Evolutionary conservation across 1,140 invertebrate genomes (phyloP).

Genomic region (Atta colombica): DNA sequence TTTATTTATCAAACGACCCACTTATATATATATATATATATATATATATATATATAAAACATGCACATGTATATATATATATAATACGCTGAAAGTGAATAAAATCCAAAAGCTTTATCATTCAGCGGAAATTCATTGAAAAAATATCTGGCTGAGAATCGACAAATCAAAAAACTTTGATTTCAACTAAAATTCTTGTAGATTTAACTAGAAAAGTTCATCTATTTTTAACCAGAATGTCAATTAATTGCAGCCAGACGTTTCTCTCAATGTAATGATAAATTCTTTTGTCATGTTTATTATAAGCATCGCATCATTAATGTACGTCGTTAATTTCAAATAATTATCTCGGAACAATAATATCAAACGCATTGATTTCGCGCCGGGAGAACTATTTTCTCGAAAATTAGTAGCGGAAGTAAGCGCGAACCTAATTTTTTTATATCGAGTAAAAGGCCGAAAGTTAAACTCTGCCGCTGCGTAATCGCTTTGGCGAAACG

Average conservation of each 20-base stretch:
- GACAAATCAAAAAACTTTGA: too few relatives aligned
- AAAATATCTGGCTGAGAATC: too few relatives aligned
- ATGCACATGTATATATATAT: too few relatives aligned
- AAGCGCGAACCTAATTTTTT: slow-evolving; percentile 46
- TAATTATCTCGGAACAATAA: slow-evolving; percentile 19
- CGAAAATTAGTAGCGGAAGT: slow-evolving; percentile 54
- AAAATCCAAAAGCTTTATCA: neutral
- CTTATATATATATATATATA: too few relatives aligned
- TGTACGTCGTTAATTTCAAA: neutral
- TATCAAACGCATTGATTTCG: slow-evolving; percentile 3
- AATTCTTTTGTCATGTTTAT: neutral
- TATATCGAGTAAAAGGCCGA: slow-evolving; percentile 40
- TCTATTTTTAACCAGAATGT: too few relatives aligned
- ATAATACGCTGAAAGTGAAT: neutral
- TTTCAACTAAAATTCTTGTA: too few relatives aligned
- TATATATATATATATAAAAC: too few relatives aligned
- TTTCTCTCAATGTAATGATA: neutral
- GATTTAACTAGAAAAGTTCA: too few relatives aligned
- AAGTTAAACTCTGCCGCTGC: slow-evolving; percentile 51
- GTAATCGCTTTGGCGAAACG: slow-evolving; percentile 33
- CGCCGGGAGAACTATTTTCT: slow-evolving; percentile 19
- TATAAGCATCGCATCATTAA: neutral
- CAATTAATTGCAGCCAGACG: too few relatives aligned
- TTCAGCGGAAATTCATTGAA: neutral
- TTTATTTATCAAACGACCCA: too few relatives aligned